Base-by-base conservation (phyloP, 92 coral and sea anemone species). In the Parazoanthus darwini region DNA sequence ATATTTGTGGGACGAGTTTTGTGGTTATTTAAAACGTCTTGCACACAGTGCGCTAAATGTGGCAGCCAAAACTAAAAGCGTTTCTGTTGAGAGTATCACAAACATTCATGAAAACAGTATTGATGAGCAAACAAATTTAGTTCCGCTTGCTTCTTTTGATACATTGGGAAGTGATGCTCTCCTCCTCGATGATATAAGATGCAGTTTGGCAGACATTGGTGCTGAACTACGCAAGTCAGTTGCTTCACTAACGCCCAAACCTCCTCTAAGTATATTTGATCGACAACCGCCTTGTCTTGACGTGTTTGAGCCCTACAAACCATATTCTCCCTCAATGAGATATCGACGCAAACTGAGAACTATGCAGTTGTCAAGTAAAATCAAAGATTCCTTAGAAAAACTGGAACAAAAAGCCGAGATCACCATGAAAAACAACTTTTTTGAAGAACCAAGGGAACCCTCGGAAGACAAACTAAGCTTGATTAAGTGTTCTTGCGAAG, bases 401-500 rank as follows among this genome's bases (percentile, higher is more conserved):
- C 25, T 44, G 23, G 46, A 38, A 38, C 25, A 18, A 18, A 76
- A 39, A 76, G 10, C 80, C n/a, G 80, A 76, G 25, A 76, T 3
- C 15, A 76, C 46, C 6, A 33, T 76, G 11, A 39, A 42, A 20
- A 37, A 42, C 23, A 44, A 76, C 13, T 20, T 39, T 63, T 63
- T 63, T 63, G 25, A 3, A 13, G 26, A 23, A 63, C 26, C 20
- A 0, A 63, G 8, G 25, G 70, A 63, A 22, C 70, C 26, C 0
- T 26, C 70, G 4, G 70, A 3, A 4, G 70, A 63, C 26, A 20
- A 18, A 44, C 56, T 70, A 48, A 20, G 59, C 23, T 48, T 25
- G 35, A 68, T 70, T 33, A 71, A 2, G 26, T 84, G 87, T 48
- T 84, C 78, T 44, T 84, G 87, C 26, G 79, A 84, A 33, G 87